phyloP scores from a whole-genome alignment of 35 echinoderm and acorn worm species.

The Acanthaster planci region DNA sequence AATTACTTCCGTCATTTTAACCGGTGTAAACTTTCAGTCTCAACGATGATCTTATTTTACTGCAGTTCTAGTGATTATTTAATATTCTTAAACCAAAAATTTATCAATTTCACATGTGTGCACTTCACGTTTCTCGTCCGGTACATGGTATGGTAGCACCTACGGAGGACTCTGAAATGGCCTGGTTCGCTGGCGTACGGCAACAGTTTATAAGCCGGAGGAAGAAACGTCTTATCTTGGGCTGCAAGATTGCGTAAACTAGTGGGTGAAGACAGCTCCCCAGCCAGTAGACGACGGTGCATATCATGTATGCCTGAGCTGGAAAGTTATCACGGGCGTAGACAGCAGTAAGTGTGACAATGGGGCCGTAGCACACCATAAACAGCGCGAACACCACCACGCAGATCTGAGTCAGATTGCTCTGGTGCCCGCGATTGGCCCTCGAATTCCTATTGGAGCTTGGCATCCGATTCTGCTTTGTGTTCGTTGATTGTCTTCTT shows the following conservation, averaged over 20 bases:
- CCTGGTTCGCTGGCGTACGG: background rate
- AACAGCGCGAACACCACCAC: constrained; percentile 36
- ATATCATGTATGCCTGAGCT: constrained; percentile 18
- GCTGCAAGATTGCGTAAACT: constrained; percentile 33
- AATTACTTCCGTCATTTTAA: too few relatives aligned
- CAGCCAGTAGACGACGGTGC: constrained; percentile 42
- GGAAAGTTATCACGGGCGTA: constrained; percentile 7
- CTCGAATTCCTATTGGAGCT: background rate
- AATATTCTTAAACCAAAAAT: too few relatives aligned
- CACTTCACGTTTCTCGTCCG: too few relatives aligned
- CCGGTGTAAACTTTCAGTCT: too few relatives aligned
- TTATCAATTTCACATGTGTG: too few relatives aligned
- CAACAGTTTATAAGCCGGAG: background rate
- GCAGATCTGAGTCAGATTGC: constrained; percentile 35
- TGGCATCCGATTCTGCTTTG: background rate
- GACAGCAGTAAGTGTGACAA: constrained; percentile 11
- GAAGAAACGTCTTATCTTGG: background rate
- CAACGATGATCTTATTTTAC: too few relatives aligned
- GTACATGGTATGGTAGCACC: too few relatives aligned
- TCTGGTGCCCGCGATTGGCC: background rate
- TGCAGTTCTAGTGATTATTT: too few relatives aligned
- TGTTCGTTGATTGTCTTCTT: background rate
- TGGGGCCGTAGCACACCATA: constrained; percentile 38
- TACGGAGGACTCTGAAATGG: too few relatives aligned
- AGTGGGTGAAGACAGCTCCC: constrained; percentile 42